Base-by-base conservation (phyloP, 2,797 vertebrate species). In the Dryobates pubescens region DNA sequence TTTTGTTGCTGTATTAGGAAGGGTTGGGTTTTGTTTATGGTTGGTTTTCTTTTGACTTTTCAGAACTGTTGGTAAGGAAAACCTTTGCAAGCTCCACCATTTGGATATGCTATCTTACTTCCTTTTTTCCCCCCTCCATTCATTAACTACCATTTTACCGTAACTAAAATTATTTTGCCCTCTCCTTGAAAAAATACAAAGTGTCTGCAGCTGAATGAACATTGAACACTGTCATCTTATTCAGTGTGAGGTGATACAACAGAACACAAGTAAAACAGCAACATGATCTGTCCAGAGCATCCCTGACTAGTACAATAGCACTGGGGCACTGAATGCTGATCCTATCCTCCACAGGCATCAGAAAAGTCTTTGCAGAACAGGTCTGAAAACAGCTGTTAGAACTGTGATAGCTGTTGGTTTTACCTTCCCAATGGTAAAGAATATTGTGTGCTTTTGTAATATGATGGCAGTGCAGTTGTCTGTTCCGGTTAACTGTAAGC, bases 361-460 rank as follows among this genome's bases (percentile, higher is more conserved):
- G 77, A 89, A 92, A 19, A 49, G 16, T 30, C 56, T 67, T 70
- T 82, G 64, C 41, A 70, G 27, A 71, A 81, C 65, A 78, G 26
- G 76, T 92, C 84, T 86, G 82, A 68, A 91, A 94, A 78, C 53
- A 68, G 49, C 45, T 74, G 84, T 86, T 76, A 94, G 84, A 88
- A 80, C n/a, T 38, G 36, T 38, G 36, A 11, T 38, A 38, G 36
- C 36, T 38, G 36, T 38, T 38, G 13, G 13, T 38, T 77, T 71
- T 41, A 53, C 59, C 47, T 82, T 54, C 32, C 54, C 45, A 2
- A 16, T 2, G 67, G 43, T 65, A 86, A 77, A 65, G 57, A 91
- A 54, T 43, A 68, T n/a, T 1, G 6, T 36, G 47, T 16, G 49
- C 38, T 75, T 72, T 49, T 70, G 67, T 43, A 58, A 36, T 3